Percentiles rank a stretch among this genome's conserved stretches.
These are phyloP conservation scores for Hypomecis punctinalis DNA, from an alignment of 2,888 invertebrate species.

Conservation along the genomic window DNA sequence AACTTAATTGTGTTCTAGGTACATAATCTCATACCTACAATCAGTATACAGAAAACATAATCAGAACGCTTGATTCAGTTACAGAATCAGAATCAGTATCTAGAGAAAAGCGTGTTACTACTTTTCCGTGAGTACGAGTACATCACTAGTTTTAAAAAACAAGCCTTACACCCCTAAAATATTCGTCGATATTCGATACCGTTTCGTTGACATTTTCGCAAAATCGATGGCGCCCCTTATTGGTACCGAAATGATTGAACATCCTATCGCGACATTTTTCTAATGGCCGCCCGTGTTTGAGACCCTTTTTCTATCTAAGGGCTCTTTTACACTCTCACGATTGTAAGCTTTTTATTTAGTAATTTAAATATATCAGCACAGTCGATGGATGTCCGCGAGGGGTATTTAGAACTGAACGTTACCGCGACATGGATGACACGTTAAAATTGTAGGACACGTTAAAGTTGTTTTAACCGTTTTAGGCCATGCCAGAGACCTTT, in stretches of 20 bases:
- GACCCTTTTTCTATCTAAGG: constrained; percentile 78
- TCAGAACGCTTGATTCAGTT: no score
- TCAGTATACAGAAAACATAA: no score
- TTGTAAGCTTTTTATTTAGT: constrained; percentile 5
- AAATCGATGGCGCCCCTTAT: constrained; percentile 84
- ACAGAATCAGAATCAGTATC: no score
- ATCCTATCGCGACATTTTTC: constrained; percentile 85
- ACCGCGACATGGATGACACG: no score
- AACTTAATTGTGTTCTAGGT: no score
- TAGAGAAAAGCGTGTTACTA: no score
- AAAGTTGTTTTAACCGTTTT: no score
- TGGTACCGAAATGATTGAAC: constrained; percentile 85
- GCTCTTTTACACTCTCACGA: constrained; percentile 56
- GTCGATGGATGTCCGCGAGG: no score
- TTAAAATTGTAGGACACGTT: no score
- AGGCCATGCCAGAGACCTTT: no score
- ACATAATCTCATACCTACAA: no score
- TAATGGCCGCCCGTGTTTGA: constrained; percentile 81
- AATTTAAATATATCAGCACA: not conserved
- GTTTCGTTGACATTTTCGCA: constrained; percentile 77
- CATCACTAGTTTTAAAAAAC: constrained; percentile 31
- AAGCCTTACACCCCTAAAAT: constrained; percentile 51
- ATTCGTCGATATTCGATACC: constrained; percentile 73
- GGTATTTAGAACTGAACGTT: no score
- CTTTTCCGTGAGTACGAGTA: not conserved